Evolutionary conservation across 2,113 vertebrate species (phyloP).

Genomic region (Strix aluco): DNA sequence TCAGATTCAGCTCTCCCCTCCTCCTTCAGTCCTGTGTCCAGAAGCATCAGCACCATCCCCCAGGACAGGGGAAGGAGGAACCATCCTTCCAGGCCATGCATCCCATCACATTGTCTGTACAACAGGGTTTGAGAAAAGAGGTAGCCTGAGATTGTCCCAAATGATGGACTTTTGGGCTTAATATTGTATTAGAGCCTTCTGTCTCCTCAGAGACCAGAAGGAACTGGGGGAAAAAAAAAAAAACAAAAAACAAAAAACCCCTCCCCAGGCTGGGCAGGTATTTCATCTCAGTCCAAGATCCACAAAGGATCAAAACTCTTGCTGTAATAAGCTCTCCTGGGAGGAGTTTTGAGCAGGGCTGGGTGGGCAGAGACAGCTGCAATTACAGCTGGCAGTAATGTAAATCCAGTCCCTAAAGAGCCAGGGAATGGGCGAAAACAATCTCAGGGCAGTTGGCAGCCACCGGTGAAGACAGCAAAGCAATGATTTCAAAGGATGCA

Average conservation of each 20-base stretch:
- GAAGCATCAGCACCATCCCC: background rate
- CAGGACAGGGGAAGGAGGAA: accelerated
- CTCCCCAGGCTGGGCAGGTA: background rate
- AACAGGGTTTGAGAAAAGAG: background rate
- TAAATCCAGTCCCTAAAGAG: background rate
- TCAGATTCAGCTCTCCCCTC: accelerated
- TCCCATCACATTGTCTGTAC: background rate
- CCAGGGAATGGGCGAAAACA: background rate
- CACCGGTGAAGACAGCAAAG: accelerated
- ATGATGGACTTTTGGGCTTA: background rate
- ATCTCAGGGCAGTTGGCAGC: background rate
- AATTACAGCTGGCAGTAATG: background rate
- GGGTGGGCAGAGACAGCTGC: background rate
- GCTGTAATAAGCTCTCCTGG: background rate
- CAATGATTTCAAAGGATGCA: background rate
- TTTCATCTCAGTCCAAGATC: background rate
- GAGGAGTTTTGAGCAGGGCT: background rate
- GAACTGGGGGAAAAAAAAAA: background rate
- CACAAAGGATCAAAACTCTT: background rate
- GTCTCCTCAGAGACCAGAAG: background rate
- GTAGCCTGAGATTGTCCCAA: background rate
- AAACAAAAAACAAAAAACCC: too few relatives aligned
- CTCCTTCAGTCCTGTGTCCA: background rate
- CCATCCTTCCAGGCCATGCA: background rate
- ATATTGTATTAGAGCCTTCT: background rate